phyloP scores from a whole-genome alignment of 1,140 invertebrate species.

The Aethina tumida region DNA sequence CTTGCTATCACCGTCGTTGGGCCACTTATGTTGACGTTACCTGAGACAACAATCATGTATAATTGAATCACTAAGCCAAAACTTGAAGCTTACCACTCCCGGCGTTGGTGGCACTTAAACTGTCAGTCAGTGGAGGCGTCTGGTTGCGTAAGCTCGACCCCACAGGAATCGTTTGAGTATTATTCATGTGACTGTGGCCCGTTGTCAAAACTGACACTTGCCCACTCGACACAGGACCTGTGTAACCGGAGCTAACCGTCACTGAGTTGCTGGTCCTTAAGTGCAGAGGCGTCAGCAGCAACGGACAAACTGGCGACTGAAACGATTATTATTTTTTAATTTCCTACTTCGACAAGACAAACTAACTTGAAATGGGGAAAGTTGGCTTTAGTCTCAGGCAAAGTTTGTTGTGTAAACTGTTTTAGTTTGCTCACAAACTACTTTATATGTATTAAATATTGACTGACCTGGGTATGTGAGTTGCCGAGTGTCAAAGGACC shows the following conservation, averaged over 20 bases:
- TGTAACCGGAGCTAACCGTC: constrained; percentile 31
- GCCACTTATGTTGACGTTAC: constrained; percentile 42
- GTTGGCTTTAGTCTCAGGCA: no score
- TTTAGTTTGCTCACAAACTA: no score
- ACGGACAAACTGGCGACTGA: constrained; percentile 1
- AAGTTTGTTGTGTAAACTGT: no score
- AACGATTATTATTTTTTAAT: constrained; percentile 3
- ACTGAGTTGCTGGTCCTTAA: constrained; percentile 23
- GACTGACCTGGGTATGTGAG: constrained; percentile 28
- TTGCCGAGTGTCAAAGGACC: constrained; percentile 37
- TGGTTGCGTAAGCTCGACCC: constrained; percentile 21
- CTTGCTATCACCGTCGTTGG: constrained; percentile 52
- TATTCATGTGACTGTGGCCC: constrained; percentile 16
- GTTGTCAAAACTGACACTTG: constrained; percentile 31
- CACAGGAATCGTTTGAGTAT: constrained; percentile 30
- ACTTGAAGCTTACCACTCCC: constrained; percentile 19
- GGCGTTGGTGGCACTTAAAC: constrained; percentile 17
- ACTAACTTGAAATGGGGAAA: no score
- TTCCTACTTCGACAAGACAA: no score
- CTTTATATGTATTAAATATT: constrained; percentile 6
- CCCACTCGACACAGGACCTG: constrained; percentile 26
- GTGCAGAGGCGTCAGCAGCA: constrained; percentile 11
- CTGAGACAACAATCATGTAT: constrained; percentile 14
- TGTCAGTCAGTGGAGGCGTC: constrained; percentile 28
- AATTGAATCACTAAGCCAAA: neutral